Percentiles rank a stretch among this genome's conserved stretches.
Conservation (phyloP, 2,888 invertebrate genomes). For the Eustalomyia histrio region DNA sequence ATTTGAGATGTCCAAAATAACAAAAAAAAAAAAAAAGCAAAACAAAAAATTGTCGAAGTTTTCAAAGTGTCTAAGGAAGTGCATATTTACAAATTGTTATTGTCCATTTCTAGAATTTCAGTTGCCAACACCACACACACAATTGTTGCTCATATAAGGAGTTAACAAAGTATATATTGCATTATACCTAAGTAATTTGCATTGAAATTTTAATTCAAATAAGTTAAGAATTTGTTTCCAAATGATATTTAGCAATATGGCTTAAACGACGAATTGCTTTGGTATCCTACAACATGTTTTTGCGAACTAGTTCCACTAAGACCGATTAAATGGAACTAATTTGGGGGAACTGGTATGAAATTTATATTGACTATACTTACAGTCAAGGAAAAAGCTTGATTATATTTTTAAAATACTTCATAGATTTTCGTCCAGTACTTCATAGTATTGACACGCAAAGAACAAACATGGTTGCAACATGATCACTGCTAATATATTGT, state of each 20-base stretch:
- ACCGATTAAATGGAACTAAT: too few species aligned
- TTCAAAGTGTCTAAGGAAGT: conserved; percentile 64
- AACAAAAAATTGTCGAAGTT: conserved; percentile 54
- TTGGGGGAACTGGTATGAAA: too few species aligned
- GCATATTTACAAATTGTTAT: conserved; percentile 66
- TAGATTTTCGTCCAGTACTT: too few species aligned
- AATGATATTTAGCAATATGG: background rate
- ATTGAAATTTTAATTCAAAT: conserved; percentile 52
- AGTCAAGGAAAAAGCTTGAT: too few species aligned
- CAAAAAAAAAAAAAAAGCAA: background rate
- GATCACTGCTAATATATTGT: too few species aligned
- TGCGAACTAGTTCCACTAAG: too few species aligned
- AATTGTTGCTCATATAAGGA: conserved; percentile 61
- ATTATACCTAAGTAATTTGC: conserved; percentile 52
- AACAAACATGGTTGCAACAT: too few species aligned
- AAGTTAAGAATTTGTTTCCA: background rate
- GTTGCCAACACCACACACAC: conserved; percentile 50
- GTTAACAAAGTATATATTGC: conserved; percentile 28
- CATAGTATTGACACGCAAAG: too few species aligned
- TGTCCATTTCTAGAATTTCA: conserved; percentile 59
- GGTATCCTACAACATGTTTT: too few species aligned
- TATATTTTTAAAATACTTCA: too few species aligned
- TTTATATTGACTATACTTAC: too few species aligned
- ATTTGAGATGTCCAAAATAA: conserved; percentile 53
- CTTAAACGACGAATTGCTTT: too few species aligned